Evolutionary conservation across 1,140 invertebrate species (phyloP).

Genomic region (Drosophila pallidifrons): DNA sequence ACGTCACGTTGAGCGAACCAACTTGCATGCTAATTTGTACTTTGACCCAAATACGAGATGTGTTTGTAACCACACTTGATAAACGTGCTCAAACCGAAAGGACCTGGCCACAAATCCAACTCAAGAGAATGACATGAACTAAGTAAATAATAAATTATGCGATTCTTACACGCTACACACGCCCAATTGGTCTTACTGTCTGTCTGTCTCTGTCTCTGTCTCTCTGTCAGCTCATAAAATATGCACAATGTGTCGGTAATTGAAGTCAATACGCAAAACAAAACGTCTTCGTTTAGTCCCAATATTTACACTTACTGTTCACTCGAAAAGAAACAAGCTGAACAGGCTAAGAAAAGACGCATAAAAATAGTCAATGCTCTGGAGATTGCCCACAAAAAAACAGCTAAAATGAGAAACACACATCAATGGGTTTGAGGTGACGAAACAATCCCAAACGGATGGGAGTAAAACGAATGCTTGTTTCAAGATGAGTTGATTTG

Average conservation of each 20-base stretch:
- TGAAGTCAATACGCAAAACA: slow-evolving; percentile 69
- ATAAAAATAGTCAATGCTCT: not conserved
- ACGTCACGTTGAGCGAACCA: slow-evolving; percentile 24
- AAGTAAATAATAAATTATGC: slow-evolving; percentile 58
- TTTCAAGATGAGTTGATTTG: not conserved
- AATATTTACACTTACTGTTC: slow-evolving; percentile 27
- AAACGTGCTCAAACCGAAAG: slow-evolving; percentile 8
- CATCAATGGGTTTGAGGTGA: not conserved
- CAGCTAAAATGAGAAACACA: not conserved
- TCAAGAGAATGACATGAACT: slow-evolving; percentile 42
- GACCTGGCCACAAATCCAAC: slow-evolving; percentile 4
- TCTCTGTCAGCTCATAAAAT: slow-evolving; percentile 52
- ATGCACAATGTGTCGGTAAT: slow-evolving; percentile 72
- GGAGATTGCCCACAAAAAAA: not conserved
- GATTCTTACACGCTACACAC: slow-evolving; percentile 14
- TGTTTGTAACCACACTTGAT: slow-evolving; percentile 8
- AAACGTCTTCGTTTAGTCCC: slow-evolving; percentile 55
- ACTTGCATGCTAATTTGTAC: slow-evolving; percentile 67
- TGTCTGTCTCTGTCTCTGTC: not conserved
- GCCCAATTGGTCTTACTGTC: not conserved
- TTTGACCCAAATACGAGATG: slow-evolving; percentile 70
- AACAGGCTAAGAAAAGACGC: not conserved
- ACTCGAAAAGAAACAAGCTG: not conserved
- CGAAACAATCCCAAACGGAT: not conserved
- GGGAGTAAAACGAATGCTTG: not conserved